Conservation (phyloP, 2,888 invertebrate species). For the Syritta pipiens region DNA sequence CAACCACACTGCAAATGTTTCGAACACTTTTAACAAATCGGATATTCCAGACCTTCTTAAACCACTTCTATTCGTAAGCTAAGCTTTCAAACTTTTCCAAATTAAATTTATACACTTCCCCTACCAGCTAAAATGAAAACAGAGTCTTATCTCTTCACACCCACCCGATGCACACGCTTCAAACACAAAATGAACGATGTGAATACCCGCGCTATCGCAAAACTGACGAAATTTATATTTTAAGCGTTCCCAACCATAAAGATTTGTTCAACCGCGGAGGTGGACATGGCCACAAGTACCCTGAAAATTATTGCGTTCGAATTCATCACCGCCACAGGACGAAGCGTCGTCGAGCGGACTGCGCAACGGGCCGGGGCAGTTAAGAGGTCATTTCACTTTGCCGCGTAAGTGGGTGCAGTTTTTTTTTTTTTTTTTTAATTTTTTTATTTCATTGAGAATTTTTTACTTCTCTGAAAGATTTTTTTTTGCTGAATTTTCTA, state of each 20-base stretch:
- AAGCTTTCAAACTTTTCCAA: too few species aligned
- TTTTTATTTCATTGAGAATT: too few species aligned
- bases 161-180: too few species aligned
- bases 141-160: too few species aligned
- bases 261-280: slow-evolving; percentile 12
- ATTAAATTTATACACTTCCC: too few species aligned
- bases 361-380: not conserved
- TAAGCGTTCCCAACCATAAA: slow-evolving; percentile 20
- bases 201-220: slow-evolving; percentile 11
- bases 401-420: not conserved
- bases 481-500: slow-evolving; percentile 37
- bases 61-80: too few species aligned
- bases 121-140: too few species aligned
- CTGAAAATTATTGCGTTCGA: slow-evolving; percentile 27
- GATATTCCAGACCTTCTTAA: too few species aligned
- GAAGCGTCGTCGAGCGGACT: not conserved
- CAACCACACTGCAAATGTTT: too few species aligned
- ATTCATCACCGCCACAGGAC: slow-evolving; percentile 34
- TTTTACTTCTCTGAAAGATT: slow-evolving; percentile 49
- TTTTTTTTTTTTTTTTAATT: too few species aligned
- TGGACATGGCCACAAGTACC: slow-evolving; percentile 39
- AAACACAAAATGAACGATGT: slow-evolving; percentile 39
- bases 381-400: slow-evolving; percentile 58
- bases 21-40: too few species aligned
- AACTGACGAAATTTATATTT: slow-evolving; percentile 34